These are phyloP conservation scores for Aspiorhynchus laticeps DNA, from an alignment of 2,113 vertebrate species.

Conservation along the genomic window DNA sequence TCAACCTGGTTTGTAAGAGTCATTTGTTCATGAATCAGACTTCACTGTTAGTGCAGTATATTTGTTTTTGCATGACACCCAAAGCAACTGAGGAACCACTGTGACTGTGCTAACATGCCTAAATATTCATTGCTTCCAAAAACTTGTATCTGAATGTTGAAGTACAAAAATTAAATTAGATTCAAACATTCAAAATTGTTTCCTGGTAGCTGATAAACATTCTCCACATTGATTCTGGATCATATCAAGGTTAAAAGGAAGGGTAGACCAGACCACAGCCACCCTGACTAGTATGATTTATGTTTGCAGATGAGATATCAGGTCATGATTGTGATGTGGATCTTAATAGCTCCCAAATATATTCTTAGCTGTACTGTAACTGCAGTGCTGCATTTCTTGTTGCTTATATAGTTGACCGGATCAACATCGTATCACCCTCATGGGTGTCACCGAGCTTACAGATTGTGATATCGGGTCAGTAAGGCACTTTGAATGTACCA, in stretches of 20 bases:
- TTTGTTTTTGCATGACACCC: not conserved
- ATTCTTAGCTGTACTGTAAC: not conserved
- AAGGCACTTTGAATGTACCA: not conserved
- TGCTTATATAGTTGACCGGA: not conserved
- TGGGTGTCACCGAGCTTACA: not conserved
- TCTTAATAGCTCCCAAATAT: slow-evolving; percentile 3
- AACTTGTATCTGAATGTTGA: not conserved
- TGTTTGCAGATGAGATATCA: not conserved
- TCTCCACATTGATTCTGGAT: not conserved
- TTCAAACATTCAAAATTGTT: not conserved
- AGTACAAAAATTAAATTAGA: not conserved
- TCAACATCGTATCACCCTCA: not conserved
- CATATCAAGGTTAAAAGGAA: not conserved
- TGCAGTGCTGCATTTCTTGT: not conserved
- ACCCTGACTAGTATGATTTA: not conserved
- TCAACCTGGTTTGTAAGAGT: not conserved
- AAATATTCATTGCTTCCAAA: not conserved
- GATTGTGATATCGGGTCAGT: not conserved
- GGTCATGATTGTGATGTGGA: not conserved
- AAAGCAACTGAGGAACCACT: not conserved
- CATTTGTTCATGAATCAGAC: not conserved
- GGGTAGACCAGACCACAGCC: not conserved
- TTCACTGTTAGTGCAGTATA: not conserved
- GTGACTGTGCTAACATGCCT: not conserved
- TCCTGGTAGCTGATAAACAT: not conserved